Conservation (phyloP, 2,113 vertebrate species). For the Lophotis ruficrista region DNA sequence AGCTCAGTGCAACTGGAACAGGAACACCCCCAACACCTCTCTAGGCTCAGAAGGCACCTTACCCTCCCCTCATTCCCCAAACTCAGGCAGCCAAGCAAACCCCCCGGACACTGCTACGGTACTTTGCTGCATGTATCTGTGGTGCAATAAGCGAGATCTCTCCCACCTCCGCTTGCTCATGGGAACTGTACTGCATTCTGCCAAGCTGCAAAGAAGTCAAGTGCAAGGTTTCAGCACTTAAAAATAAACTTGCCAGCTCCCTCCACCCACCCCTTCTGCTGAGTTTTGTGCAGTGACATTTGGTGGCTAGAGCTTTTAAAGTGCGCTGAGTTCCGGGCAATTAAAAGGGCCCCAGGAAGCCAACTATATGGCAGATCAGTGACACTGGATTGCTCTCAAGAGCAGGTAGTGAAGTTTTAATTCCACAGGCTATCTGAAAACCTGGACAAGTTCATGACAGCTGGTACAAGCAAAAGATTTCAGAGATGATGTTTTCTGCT, state of each 20-base stretch:
- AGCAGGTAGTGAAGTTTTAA: background rate
- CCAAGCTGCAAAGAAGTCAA: background rate
- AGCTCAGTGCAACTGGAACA: background rate
- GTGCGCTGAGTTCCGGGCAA: background rate
- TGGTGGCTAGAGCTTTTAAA: background rate
- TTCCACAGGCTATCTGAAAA: background rate
- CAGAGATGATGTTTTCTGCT: background rate
- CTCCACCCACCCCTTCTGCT: background rate
- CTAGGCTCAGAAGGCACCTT: background rate
- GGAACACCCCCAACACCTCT: background rate
- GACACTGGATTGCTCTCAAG: background rate
- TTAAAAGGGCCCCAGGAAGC: background rate
- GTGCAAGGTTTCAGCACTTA: background rate
- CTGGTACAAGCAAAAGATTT: background rate
- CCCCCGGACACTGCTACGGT: accelerated
- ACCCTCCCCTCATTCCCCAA: background rate
- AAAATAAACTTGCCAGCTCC: conserved; percentile 1
- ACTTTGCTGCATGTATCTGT: background rate
- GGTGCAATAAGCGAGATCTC: background rate
- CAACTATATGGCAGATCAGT: background rate
- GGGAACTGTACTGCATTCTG: background rate
- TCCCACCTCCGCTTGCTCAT: background rate
- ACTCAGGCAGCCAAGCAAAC: background rate
- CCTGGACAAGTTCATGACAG: background rate
- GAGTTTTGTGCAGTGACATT: background rate